phyloP scores from a whole-genome alignment of 2,797 vertebrate species.

The Eremophila alpestris region DNA sequence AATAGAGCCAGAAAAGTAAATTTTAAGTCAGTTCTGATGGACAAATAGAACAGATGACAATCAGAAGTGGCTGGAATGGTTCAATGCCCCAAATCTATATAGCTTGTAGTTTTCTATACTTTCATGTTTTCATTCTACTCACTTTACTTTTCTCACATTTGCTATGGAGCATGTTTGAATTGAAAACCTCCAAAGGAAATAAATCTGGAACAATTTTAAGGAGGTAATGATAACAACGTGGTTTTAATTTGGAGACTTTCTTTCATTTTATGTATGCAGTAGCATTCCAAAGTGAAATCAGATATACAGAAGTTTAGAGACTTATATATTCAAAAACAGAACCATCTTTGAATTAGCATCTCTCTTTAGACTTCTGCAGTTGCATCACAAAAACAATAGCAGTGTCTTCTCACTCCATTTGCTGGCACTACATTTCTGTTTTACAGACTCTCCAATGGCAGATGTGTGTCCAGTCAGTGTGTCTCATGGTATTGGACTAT shows the following conservation, averaged over 20 bases:
- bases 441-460: not conserved
- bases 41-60: not conserved
- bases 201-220: not conserved
- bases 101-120: not conserved
- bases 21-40: not conserved
- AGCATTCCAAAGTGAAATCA: not conserved
- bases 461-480: not conserved
- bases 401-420: not conserved
- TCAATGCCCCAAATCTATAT: not conserved
- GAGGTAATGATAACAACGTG: not conserved
- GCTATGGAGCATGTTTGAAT: not conserved
- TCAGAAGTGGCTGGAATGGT: not conserved
- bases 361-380: not conserved
- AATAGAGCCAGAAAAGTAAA: not conserved
- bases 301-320: not conserved
- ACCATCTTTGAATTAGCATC: not conserved
- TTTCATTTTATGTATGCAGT: not conserved
- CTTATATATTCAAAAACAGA: not conserved
- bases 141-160: not conserved
- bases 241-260: not conserved
- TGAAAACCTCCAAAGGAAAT: not conserved
- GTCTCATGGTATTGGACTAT: not conserved
- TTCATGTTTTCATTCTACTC: not conserved
- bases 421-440: not conserved
- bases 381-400: not conserved